Evolutionary conservation across 2,113 vertebrate species (phyloP).

Genomic region (Corydoras sp.): DNA sequence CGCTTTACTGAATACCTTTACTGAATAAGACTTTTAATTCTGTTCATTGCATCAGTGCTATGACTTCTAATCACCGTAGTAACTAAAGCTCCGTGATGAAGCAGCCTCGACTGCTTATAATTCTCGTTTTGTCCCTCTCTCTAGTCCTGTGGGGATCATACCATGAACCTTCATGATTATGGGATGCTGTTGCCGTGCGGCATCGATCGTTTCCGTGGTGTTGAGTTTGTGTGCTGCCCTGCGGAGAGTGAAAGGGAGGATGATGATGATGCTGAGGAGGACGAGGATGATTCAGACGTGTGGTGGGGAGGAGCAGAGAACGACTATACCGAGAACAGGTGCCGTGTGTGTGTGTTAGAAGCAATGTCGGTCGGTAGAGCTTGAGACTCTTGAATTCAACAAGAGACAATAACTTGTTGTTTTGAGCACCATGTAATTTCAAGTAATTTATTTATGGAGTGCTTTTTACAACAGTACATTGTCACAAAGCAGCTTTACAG

Average conservation of each 20-base stretch:
- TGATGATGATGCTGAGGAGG: slow-evolving; percentile 76
- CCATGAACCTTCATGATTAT: slow-evolving; percentile 92
- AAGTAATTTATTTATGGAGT: too few relatives aligned
- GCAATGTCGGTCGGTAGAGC: too few relatives aligned
- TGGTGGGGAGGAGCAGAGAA: slow-evolving; percentile 96
- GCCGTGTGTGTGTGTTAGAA: slow-evolving; percentile 1
- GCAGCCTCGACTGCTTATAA: too few relatives aligned
- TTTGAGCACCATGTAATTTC: too few relatives aligned
- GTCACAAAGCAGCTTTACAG: too few relatives aligned
- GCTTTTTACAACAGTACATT: too few relatives aligned
- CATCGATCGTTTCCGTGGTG: slow-evolving; percentile 92
- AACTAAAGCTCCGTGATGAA: too few relatives aligned
- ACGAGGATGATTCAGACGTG: slow-evolving; percentile 91
- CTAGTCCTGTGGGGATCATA: slow-evolving; percentile 90
- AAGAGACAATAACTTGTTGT: too few relatives aligned
- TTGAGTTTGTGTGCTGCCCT: slow-evolving; percentile 96
- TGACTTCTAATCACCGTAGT: neutral
- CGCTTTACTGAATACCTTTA: too few relatives aligned
- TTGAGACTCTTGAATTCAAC: too few relatives aligned
- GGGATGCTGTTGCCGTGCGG: slow-evolving; percentile 96
- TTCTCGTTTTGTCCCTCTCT: neutral
- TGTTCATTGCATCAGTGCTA: slow-evolving; percentile 6
- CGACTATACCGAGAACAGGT: slow-evolving; percentile 92
- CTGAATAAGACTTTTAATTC: neutral
- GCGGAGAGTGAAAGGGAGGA: slow-evolving; percentile 73